A percentile compares a stretch with the other conserved stretches of the same genome.
phyloP scores from a whole-genome alignment of 1,140 invertebrate species.

The Popillia japonica region DNA sequence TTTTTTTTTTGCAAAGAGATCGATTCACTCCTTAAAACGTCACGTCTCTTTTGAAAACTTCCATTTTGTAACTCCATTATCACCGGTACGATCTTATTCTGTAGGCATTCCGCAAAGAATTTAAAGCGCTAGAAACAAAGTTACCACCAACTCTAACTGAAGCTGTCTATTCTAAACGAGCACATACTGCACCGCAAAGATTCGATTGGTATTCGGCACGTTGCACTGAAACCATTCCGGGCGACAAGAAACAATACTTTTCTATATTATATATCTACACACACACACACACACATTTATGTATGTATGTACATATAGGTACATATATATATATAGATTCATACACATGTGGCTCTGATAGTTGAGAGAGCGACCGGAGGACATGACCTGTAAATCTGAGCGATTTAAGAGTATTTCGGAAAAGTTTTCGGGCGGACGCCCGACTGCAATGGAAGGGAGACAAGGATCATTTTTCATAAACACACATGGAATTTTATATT shows the following conservation, averaged over 20 bases:
- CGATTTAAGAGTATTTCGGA: conserved; percentile 10
- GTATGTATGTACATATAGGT: too few relatives aligned
- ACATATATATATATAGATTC: not conserved
- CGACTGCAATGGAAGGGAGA: not conserved
- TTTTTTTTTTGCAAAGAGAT: too few relatives aligned
- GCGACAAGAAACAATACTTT: conserved; percentile 2
- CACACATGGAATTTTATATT: conserved; percentile 15
- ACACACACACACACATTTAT: not conserved
- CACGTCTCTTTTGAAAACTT: too few relatives aligned
- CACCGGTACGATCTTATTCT: not conserved
- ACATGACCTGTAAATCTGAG: conserved; percentile 14
- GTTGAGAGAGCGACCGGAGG: not conserved
- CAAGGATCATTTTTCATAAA: conserved; percentile 12
- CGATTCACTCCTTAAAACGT: too few relatives aligned
- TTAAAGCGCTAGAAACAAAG: not conserved
- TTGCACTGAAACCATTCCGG: not conserved
- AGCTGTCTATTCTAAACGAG: not conserved
- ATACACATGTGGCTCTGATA: not conserved
- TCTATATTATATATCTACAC: not conserved
- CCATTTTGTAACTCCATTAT: not conserved
- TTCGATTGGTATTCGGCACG: not conserved
- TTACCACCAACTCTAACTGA: not conserved
- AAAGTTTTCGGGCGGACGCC: not conserved
- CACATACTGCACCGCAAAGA: not conserved
- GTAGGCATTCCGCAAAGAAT: not conserved